A percentile compares a stretch with the other conserved stretches of the same genome.
These are phyloP conservation scores for Stenopsyche tienmushanensis DNA, from an alignment of 1,140 invertebrate species.

Conservation along the genomic window DNA sequence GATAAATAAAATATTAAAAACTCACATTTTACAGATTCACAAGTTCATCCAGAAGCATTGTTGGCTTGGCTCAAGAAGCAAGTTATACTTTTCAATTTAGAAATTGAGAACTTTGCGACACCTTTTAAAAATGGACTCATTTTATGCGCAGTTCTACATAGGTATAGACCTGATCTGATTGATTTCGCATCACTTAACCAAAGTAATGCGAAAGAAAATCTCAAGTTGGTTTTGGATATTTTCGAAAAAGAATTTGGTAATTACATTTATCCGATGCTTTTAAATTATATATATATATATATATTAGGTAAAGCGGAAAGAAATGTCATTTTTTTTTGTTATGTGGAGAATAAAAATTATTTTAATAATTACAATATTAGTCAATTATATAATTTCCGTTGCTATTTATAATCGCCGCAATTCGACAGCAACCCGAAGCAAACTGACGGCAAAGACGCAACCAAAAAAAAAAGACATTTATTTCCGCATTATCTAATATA, in stretches of 20 bases:
- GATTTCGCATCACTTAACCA: slow-evolving; percentile 70
- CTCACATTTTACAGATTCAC: slow-evolving; percentile 52
- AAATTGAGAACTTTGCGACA: slow-evolving; percentile 66
- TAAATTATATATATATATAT: slow-evolving; percentile 49
- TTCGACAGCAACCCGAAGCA: no score
- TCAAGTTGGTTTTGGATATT: slow-evolving; percentile 80
- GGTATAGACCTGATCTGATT: slow-evolving; percentile 86
- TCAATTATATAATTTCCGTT: no score
- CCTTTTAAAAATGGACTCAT: slow-evolving; percentile 78
- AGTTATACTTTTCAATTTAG: slow-evolving; percentile 64
- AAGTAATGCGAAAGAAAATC: slow-evolving; percentile 65
- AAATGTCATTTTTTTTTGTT: no score
- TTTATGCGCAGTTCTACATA: slow-evolving; percentile 80
- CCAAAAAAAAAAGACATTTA: no score
- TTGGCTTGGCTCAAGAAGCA: slow-evolving; percentile 77
- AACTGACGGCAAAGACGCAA: no score
- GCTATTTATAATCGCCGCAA: no score
- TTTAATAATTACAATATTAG: neutral
- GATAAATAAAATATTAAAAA: no score
- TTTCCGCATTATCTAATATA: no score
- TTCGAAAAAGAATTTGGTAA: slow-evolving; percentile 60
- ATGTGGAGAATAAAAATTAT: no score
- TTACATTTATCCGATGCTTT: neutral
- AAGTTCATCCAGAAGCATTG: slow-evolving; percentile 72
- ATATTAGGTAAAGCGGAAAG: no score